Percentiles rank a stretch among this genome's conserved stretches.
Evolutionary conservation across 2,888 invertebrate genomes (phyloP).

Genomic region (Platycheirus rosarum): DNA sequence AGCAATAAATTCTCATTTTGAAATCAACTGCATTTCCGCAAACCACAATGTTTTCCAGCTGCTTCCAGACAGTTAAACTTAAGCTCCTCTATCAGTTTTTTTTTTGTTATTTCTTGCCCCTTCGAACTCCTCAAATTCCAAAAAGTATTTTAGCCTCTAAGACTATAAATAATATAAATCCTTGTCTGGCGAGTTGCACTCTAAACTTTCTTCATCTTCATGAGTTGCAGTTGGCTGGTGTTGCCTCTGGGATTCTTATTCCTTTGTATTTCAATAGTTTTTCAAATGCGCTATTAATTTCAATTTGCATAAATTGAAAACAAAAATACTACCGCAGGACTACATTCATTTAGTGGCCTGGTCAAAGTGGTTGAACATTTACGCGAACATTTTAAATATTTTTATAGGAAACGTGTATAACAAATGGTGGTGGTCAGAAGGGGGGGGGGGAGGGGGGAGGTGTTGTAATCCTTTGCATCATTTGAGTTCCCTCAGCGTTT

Average conservation of each 20-base stretch:
- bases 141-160: constrained; percentile 10
- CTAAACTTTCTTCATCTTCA: constrained; percentile 5
- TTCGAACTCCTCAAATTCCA: constrained; percentile 1
- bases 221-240: background rate
- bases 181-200: constrained; percentile 28
- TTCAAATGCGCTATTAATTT: constrained; percentile 56
- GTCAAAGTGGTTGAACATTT: constrained; percentile 57
- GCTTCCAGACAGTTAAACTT: constrained; percentile 5
- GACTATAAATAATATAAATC: constrained; percentile 40
- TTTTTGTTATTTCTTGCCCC: no score
- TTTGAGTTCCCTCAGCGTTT: constrained; percentile 40
- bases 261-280: constrained; percentile 18
- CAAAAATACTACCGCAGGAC: constrained; percentile 26
- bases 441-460: no score
- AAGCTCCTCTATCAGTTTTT: constrained; percentile 1
- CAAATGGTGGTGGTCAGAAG: constrained; percentile 32
- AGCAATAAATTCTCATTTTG: constrained; percentile 46
- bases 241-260: constrained; percentile 9
- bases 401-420: constrained; percentile 41
- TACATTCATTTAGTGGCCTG: background rate
- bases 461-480: no score
- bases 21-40: constrained; percentile 67
- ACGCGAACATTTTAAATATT: constrained; percentile 60
- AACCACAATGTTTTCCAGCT: background rate
- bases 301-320: constrained; percentile 67